Percentiles rank a stretch among this genome's conserved stretches.
These are phyloP conservation scores for Molothrus ater DNA, from an alignment of 2,797 vertebrate species.

Conservation along the genomic window DNA sequence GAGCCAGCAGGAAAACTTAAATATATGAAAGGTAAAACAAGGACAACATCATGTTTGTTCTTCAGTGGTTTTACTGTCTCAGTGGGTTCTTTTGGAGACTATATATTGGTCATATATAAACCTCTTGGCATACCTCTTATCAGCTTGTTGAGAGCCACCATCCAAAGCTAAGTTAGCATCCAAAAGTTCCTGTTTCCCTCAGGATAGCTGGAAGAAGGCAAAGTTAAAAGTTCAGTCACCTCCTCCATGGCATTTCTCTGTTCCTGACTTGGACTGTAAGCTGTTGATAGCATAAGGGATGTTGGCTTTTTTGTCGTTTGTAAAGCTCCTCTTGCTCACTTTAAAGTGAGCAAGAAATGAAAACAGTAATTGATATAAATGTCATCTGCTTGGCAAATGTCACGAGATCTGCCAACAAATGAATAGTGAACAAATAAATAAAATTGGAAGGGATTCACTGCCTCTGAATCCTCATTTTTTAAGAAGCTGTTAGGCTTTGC, in stretches of 20 bases:
- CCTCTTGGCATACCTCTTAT: background rate
- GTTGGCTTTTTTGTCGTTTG: background rate
- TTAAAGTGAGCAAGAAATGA: background rate
- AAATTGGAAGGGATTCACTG: background rate
- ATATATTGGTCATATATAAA: background rate
- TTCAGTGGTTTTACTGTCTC: background rate
- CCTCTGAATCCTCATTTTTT: background rate
- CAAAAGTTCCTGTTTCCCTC: background rate
- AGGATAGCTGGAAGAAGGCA: background rate
- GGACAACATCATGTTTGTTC: background rate
- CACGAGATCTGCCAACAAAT: background rate
- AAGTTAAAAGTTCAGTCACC: background rate
- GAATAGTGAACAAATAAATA: background rate
- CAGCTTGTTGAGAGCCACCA: background rate
- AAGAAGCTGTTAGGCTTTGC: background rate
- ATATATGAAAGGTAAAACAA: background rate
- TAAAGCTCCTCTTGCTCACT: background rate
- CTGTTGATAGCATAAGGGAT: background rate
- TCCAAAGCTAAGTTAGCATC: background rate
- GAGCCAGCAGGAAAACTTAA: background rate
- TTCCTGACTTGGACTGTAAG: background rate
- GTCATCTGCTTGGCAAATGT: slow-evolving; percentile 36
- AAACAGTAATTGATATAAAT: slow-evolving; percentile 45
- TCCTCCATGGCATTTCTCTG: background rate
- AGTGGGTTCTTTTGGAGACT: background rate